Conservation (phyloP, 2,888 invertebrate species). For the Formica aserva region DNA sequence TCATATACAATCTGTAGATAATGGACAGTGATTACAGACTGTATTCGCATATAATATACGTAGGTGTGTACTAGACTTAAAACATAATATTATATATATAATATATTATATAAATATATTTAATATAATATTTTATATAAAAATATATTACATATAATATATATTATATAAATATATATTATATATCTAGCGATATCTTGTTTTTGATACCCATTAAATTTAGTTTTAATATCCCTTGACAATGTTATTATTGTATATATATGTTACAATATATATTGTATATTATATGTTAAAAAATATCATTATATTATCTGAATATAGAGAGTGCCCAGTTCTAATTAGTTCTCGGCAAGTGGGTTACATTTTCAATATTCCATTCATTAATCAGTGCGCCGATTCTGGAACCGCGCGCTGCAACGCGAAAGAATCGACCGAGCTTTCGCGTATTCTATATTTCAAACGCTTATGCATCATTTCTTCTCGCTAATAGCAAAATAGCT, state of each 20-base stretch:
- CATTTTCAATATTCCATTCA: conserved; percentile 28
- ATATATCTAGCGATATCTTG: no score
- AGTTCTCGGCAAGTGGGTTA: conserved; percentile 9
- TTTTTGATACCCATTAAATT: neutral
- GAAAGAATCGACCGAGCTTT: conserved; percentile 36
- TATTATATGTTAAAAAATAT: neutral
- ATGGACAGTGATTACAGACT: neutral
- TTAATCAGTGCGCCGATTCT: conserved; percentile 33
- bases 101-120: no score
- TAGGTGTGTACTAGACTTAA: neutral
- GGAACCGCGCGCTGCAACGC: neutral
- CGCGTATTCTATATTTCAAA: conserved; percentile 36
- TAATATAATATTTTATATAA: no score
- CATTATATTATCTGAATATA: neutral
- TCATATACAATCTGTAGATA: neutral
- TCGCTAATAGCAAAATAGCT: conserved; percentile 38
- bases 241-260: neutral
- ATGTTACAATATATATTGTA: no score
- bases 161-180: no score
- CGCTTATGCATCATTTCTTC: conserved; percentile 27
- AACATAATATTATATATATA: neutral
- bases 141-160: no score
- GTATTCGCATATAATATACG: neutral
- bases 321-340: neutral
- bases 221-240: neutral